Conservation (phyloP, 2,888 invertebrate genomes). For the Eueremaeus valkanovi region DNA sequence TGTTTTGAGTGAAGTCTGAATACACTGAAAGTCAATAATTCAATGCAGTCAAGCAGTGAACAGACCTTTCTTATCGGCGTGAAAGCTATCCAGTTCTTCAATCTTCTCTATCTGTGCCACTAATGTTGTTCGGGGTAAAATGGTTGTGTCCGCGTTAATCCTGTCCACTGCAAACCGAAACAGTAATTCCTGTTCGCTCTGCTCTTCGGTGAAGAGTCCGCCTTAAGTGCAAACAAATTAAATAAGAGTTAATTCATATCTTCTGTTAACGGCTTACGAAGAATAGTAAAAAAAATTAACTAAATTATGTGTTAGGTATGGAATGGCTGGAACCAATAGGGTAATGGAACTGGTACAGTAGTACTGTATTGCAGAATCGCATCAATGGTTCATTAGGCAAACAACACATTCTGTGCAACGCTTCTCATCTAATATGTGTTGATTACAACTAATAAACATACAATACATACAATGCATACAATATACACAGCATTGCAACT, state of each 20-base stretch:
- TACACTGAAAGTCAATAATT: background rate
- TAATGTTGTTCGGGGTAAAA: conserved; percentile 78
- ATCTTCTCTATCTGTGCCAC: conserved; percentile 84
- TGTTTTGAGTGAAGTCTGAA: background rate
- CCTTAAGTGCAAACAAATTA: conserved; percentile 39
- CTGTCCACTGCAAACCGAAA: conserved; percentile 88
- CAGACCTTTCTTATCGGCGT: conserved; percentile 84
- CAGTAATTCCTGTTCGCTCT: conserved; percentile 64
- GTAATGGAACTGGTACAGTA: background rate
- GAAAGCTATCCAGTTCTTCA: conserved; percentile 86
- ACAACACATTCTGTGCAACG: background rate
- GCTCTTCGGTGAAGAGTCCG: conserved; percentile 46
- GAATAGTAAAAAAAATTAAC: background rate
- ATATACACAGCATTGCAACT: too few relatives aligned
- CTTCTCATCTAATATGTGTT: background rate
- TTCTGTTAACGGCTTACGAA: background rate
- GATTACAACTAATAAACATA: conserved; percentile 5
- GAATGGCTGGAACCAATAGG: background rate
- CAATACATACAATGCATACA: too few relatives aligned
- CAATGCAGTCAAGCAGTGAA: background rate
- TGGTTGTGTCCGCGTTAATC: conserved; percentile 69
- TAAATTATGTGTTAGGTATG: background rate
- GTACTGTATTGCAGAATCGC: too few relatives aligned
- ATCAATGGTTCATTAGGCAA: background rate
- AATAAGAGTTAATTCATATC: background rate